Percentiles rank a stretch among this genome's conserved stretches.
phyloP scores from a whole-genome alignment of 2,888 invertebrate genomes.

The Cheilosia urbana region DNA sequence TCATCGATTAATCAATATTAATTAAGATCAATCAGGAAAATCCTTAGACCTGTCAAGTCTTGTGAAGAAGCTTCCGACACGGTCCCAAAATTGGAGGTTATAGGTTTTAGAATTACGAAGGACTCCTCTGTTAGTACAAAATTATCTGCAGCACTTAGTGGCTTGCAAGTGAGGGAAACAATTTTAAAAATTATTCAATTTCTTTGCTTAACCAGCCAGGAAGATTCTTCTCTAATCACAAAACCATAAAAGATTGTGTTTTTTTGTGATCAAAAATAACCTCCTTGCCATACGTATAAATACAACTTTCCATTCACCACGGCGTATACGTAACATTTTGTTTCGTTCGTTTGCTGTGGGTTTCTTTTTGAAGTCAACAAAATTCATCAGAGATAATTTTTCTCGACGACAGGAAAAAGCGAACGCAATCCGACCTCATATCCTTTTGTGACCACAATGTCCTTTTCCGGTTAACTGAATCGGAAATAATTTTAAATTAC shows the following conservation, averaged over 20 bases:
- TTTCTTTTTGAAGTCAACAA: constrained; percentile 15
- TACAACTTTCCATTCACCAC: not conserved
- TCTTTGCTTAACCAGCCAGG: no score
- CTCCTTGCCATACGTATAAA: not conserved
- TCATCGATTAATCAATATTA: no score
- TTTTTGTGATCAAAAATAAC: not conserved
- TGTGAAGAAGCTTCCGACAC: no score
- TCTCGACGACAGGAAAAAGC: constrained; percentile 5
- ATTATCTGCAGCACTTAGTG: no score
- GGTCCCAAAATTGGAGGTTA: no score
- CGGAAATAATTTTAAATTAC: constrained; percentile 72
- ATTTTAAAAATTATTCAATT: no score
- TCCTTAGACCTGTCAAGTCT: no score
- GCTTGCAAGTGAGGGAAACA: no score
- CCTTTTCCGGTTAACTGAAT: constrained; percentile 74
- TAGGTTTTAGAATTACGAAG: no score
- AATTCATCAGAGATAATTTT: constrained; percentile 33
- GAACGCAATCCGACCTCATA: constrained; percentile 34
- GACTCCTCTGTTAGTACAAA: no score
- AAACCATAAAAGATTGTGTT: not conserved
- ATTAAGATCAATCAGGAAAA: no score
- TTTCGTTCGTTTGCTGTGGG: not conserved
- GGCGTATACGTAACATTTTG: constrained; percentile 29
- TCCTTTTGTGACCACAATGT: constrained; percentile 66
- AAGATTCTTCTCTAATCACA: no score